These are phyloP conservation scores for Mionectes olivaceus DNA, from an alignment of 2,797 vertebrate species.

Conservation along the genomic window DNA sequence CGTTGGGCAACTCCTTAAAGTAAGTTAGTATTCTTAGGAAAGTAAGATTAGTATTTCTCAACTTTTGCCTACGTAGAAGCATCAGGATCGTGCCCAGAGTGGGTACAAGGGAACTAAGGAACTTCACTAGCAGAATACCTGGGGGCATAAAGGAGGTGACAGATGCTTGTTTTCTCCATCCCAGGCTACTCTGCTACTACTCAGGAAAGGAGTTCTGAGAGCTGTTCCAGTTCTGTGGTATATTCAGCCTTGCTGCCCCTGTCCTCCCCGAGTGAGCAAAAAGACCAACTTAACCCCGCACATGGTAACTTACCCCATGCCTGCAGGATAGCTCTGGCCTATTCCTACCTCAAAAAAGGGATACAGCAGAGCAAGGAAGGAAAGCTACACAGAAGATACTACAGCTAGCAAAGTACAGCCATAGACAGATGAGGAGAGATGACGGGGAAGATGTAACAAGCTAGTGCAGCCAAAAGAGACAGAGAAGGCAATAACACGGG, in stretches of 20 bases:
- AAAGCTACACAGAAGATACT: neutral
- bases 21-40: fast-evolving
- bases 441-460: fast-evolving
- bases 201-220: neutral
- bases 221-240: neutral
- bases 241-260: neutral
- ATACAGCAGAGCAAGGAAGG: fast-evolving
- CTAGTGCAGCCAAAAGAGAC: neutral
- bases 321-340: neutral
- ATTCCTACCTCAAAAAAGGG: neutral
- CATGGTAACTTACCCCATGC: fast-evolving
- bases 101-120: neutral
- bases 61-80: fast-evolving
- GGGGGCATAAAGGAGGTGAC: neutral
- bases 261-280: neutral
- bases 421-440: fast-evolving
- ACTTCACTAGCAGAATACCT: fast-evolving
- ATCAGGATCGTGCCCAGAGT: fast-evolving
- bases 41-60: neutral
- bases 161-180: neutral
- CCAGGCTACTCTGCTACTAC: neutral
- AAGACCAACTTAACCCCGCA: neutral
- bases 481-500: neutral
- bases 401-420: neutral
- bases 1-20: fast-evolving